Evolutionary conservation across 1,140 invertebrate genomes (phyloP).

Genomic region (Zaprionus davidi): DNA sequence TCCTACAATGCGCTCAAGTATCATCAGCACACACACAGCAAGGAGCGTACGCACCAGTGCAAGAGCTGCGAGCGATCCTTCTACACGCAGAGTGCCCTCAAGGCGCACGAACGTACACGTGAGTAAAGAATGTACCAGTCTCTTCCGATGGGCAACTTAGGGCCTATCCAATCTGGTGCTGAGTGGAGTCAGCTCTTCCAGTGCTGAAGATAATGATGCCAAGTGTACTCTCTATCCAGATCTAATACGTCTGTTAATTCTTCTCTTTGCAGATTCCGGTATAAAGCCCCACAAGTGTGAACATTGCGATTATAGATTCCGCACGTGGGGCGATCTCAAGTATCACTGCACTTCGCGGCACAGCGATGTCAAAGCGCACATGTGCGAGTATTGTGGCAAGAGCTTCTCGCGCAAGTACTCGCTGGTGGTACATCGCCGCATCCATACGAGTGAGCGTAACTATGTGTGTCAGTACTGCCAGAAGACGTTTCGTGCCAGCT

Average conservation of each 20-base stretch:
- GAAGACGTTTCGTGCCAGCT: slow-evolving; percentile 93
- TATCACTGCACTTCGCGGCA: slow-evolving; percentile 95
- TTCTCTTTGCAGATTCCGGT: slow-evolving; percentile 86
- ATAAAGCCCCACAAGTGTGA: slow-evolving; percentile 93
- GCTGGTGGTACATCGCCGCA: slow-evolving; percentile 94
- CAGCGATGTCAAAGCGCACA: slow-evolving; percentile 91
- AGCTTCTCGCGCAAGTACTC: slow-evolving; percentile 97
- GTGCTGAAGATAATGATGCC: too few species aligned
- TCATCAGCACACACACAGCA: slow-evolving; percentile 92
- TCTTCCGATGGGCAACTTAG: too few species aligned
- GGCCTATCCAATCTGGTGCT: too few species aligned
- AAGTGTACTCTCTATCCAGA: neutral
- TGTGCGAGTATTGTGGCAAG: slow-evolving; percentile 96
- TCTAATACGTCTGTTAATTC: neutral
- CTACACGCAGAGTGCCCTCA: slow-evolving; percentile 91
- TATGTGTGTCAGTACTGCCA: slow-evolving; percentile 94
- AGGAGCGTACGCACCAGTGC: slow-evolving; percentile 90
- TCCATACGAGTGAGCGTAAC: slow-evolving; percentile 95
- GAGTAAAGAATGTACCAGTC: slow-evolving; percentile 20
- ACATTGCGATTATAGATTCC: slow-evolving; percentile 89
- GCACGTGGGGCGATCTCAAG: slow-evolving; percentile 95
- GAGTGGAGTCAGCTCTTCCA: too few species aligned
- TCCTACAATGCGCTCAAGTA: slow-evolving; percentile 94
- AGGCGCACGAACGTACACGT: slow-evolving; percentile 89
- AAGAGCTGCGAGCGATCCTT: slow-evolving; percentile 90